These are phyloP conservation scores for Tympanoctomys barrerae DNA, from an alignment of 2,797 vertebrate genomes.

Conservation along the genomic window DNA sequence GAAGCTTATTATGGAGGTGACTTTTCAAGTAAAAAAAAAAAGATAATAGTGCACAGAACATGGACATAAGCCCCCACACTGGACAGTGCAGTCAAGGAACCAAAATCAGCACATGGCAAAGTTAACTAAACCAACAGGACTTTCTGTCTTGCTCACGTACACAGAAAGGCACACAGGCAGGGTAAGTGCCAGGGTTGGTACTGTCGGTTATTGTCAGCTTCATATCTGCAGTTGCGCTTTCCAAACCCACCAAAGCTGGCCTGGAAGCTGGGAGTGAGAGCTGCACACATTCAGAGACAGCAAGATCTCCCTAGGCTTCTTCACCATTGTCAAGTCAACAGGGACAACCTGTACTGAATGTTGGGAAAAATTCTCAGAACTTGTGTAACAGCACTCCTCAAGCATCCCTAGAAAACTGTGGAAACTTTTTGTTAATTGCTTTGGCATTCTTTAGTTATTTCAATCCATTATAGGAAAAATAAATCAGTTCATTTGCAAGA, in stretches of 20 bases:
- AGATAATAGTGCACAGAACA: conserved; percentile 62
- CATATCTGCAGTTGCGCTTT: not conserved
- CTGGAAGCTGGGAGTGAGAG: not conserved
- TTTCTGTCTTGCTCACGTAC: conserved; percentile 15
- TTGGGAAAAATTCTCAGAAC: not conserved
- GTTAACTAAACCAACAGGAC: conserved; percentile 65
- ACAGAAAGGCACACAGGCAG: not conserved
- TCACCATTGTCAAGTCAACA: not conserved
- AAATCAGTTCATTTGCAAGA: conserved; percentile 23
- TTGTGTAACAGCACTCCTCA: not conserved
- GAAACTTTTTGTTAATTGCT: not conserved
- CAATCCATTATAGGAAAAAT: not conserved
- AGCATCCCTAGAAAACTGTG: not conserved
- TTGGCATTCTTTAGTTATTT: conserved; percentile 48
- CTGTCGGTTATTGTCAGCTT: not conserved
- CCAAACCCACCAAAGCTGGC: not conserved
- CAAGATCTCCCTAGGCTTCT: not conserved
- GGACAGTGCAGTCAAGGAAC: conserved; percentile 25
- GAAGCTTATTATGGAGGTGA: conserved; percentile 58
- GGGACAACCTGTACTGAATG: not conserved
- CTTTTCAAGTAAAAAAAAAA: conserved; percentile 66
- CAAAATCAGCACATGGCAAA: conserved; percentile 63
- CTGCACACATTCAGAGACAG: not conserved
- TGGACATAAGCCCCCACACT: conserved; percentile 54
- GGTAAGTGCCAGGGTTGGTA: conserved; percentile 2